phyloP scores from a whole-genome alignment of 2,113 vertebrate species.

The Hippocampus comes region DNA sequence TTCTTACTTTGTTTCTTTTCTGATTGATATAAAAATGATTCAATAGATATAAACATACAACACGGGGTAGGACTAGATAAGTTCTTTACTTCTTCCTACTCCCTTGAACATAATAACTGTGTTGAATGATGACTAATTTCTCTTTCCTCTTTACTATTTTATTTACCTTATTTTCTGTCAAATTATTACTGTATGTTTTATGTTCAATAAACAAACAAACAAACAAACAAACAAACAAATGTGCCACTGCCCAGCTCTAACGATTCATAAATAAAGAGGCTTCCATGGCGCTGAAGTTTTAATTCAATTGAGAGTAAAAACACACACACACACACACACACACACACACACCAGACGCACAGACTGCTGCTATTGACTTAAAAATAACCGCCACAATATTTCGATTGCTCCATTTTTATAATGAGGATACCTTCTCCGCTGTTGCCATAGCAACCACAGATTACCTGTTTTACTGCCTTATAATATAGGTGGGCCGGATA shows the following conservation, averaged over 20 bases:
- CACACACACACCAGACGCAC: background rate
- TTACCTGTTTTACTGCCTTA: background rate
- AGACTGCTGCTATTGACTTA: background rate
- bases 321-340: background rate
- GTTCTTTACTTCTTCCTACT: no score
- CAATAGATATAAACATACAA: no score
- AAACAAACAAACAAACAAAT: no score
- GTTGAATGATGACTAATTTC: no score
- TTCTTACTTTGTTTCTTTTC: no score
- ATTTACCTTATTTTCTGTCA: no score
- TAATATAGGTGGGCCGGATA: background rate
- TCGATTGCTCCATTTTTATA: background rate
- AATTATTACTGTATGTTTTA: no score
- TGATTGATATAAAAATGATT: no score
- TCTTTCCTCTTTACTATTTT: no score
- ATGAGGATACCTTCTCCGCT: background rate
- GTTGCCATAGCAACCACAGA: conserved; percentile 1
- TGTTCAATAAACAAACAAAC: no score
- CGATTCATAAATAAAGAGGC: background rate
- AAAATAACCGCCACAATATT: background rate
- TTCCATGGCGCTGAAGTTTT: background rate
- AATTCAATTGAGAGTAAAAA: background rate
- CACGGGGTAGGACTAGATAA: no score
- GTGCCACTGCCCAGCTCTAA: background rate
- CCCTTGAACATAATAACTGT: no score